Evolutionary conservation across 2,888 invertebrate species (phyloP).

Genomic region (Lucinisca nassula): DNA sequence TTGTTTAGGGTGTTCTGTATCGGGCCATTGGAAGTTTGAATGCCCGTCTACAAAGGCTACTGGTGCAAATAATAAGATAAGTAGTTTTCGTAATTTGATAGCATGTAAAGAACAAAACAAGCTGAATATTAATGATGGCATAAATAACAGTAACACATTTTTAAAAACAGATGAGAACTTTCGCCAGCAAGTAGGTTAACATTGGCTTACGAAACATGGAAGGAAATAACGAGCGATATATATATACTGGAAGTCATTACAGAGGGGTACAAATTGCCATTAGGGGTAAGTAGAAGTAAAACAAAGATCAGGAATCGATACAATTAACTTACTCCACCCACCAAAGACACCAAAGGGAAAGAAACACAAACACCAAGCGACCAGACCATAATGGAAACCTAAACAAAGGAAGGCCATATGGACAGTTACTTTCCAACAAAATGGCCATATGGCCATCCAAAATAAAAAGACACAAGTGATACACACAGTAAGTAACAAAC

Average conservation of each 20-base stretch:
- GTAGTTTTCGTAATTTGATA: neutral
- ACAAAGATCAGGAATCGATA: too few species aligned
- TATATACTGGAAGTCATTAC: neutral
- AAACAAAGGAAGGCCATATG: too few species aligned
- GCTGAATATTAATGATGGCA: neutral
- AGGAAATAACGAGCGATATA: neutral
- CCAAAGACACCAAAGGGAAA: too few species aligned
- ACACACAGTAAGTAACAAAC: too few species aligned
- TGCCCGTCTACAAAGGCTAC: neutral
- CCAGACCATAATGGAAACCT: too few species aligned
- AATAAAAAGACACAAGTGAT: too few species aligned
- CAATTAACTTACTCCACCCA: too few species aligned
- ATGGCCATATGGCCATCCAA: too few species aligned
- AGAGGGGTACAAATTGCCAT: neutral
- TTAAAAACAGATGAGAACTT: neutral
- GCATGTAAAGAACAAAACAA: neutral
- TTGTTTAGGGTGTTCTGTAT: neutral
- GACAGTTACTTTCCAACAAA: too few species aligned
- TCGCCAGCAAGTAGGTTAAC: neutral
- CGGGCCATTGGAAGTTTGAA: neutral
- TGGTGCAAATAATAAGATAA: neutral
- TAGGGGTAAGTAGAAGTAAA: too few species aligned
- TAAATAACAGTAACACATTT: too few species aligned
- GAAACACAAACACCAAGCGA: too few species aligned
- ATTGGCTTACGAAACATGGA: neutral